These are phyloP conservation scores for Drosophila neocordata DNA, from an alignment of 1,140 invertebrate species.

Conservation along the genomic window DNA sequence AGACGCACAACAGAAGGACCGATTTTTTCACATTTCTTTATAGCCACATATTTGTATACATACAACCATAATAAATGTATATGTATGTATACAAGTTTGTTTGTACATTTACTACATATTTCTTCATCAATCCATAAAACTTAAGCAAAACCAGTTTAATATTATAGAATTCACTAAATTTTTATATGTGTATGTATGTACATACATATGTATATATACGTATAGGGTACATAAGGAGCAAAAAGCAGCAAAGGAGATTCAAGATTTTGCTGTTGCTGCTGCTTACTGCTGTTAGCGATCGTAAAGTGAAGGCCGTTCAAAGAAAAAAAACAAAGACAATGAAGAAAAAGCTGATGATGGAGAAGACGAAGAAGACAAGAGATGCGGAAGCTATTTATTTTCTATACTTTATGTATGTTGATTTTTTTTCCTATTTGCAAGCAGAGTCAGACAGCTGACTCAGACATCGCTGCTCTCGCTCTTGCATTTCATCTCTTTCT, in stretches of 20 bases:
- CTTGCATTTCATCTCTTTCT: background rate
- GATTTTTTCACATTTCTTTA: too few relatives aligned
- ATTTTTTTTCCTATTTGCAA: slow-evolving; percentile 13
- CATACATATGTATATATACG: background rate
- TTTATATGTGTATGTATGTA: background rate
- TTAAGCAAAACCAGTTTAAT: slow-evolving; percentile 42
- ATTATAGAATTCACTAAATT: slow-evolving; percentile 56
- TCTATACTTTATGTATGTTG: background rate
- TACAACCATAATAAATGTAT: background rate
- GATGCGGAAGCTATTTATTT: slow-evolving; percentile 34
- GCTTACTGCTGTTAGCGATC: slow-evolving; percentile 19
- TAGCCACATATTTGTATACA: background rate
- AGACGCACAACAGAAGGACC: too few relatives aligned
- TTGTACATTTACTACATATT: slow-evolving; percentile 25
- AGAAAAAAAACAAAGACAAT: slow-evolving; percentile 23
- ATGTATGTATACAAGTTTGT: slow-evolving; percentile 37
- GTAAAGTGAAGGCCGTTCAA: slow-evolving; percentile 57
- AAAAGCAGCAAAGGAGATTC: slow-evolving; percentile 14
- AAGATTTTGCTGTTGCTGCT: background rate
- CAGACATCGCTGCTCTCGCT: slow-evolving; percentile 8
- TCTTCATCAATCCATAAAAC: slow-evolving; percentile 38
- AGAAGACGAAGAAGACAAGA: background rate
- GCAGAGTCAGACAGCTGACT: slow-evolving; percentile 29
- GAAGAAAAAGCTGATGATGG: background rate
- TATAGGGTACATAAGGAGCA: slow-evolving; percentile 5